These are phyloP conservation scores for Megaleporinus macrocephalus DNA, from an alignment of 2,113 vertebrate species.

Conservation along the genomic window DNA sequence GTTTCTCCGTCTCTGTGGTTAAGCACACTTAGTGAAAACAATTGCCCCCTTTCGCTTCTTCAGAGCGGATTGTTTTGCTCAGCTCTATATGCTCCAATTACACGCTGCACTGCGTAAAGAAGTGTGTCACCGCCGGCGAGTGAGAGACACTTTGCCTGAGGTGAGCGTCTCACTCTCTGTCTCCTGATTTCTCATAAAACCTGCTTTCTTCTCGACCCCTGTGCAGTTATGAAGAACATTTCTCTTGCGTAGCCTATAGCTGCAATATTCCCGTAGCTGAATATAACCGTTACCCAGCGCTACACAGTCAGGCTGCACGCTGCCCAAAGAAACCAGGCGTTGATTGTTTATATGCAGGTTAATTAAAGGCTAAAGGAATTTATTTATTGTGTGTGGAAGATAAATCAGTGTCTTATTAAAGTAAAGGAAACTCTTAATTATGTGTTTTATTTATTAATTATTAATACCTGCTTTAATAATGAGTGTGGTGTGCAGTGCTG, in stretches of 20 bases:
- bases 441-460: too few species aligned
- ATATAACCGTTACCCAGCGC: constrained; percentile 42
- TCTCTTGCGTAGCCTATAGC: constrained; percentile 49
- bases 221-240: constrained; percentile 39
- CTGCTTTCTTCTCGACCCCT: constrained; percentile 35
- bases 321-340: constrained; percentile 16
- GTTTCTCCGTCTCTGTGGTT: background rate
- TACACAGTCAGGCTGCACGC: constrained; percentile 33
- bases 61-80: constrained; percentile 26
- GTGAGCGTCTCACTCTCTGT: constrained; percentile 29
- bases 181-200: constrained; percentile 49
- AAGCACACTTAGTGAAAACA: constrained; percentile 21
- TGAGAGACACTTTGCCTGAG: constrained; percentile 36
- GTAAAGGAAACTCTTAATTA: too few species aligned
- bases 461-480: too few species aligned
- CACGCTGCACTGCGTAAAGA: constrained; percentile 16
- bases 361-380: constrained; percentile 40
- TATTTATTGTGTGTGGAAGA: constrained; percentile 18
- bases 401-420: background rate
- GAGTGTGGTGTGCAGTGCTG: too few species aligned
- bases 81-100: constrained; percentile 45
- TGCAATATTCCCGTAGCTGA: constrained; percentile 47
- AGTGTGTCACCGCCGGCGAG: constrained; percentile 4
- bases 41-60: background rate
- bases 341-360: constrained; percentile 8